Conservation (phyloP, 2,797 vertebrate species). For the Poeciliopsis turneri region DNA sequence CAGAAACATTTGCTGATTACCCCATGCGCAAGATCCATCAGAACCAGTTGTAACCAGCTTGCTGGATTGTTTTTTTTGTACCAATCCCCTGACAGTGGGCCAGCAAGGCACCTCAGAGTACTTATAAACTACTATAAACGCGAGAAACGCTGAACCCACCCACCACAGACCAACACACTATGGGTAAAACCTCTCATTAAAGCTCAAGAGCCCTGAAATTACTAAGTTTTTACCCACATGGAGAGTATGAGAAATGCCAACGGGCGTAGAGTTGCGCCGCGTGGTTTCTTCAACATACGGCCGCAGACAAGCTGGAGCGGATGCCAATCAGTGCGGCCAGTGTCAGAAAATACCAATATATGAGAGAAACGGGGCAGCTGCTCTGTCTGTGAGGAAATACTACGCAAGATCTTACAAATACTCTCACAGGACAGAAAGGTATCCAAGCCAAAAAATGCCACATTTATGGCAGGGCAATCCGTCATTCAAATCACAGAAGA, state of each 20-base stretch:
- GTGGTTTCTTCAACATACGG: conserved; percentile 77
- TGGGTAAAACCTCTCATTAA: conserved; percentile 82
- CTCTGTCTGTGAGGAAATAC: conserved; percentile 67
- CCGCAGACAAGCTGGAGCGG: conserved; percentile 67
- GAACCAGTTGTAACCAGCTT: conserved; percentile 70
- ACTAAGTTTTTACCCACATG: conserved; percentile 77
- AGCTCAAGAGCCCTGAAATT: conserved; percentile 78
- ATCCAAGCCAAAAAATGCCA: conserved; percentile 32
- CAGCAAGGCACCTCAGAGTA: conserved; percentile 66
- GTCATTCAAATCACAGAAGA: not conserved
- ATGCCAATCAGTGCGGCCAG: conserved; percentile 64
- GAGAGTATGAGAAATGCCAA: conserved; percentile 80
- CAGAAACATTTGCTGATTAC: conserved; percentile 5
- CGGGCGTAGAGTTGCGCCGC: conserved; percentile 67
- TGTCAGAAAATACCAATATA: conserved; percentile 58
- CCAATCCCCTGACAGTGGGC: conserved; percentile 74
- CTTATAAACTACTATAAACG: conserved; percentile 74
- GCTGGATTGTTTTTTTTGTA: conserved; percentile 62
- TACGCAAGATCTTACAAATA: conserved; percentile 33
- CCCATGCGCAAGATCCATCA: conserved; percentile 33
- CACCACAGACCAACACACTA: conserved; percentile 79
- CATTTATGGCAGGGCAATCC: not conserved
- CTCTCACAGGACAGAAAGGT: conserved; percentile 19
- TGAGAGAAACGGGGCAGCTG: conserved; percentile 69
- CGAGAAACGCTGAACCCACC: conserved; percentile 73